Base-by-base conservation (phyloP, 2,888 invertebrate genomes). In the Holacanthella duospinosa region DNA sequence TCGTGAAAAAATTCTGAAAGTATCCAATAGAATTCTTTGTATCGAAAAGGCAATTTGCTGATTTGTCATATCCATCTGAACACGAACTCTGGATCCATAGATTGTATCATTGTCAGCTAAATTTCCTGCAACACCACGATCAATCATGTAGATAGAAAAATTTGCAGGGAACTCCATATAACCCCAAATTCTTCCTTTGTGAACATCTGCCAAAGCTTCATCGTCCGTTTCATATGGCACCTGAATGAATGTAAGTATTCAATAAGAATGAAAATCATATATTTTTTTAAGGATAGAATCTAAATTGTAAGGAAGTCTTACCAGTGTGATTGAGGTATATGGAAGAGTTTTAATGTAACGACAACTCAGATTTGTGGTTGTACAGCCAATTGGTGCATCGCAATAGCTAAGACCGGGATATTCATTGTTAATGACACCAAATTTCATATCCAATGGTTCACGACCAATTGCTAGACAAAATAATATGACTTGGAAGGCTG, bases 41-140 rank as follows among this genome's bases (percentile, higher is more conserved):
- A 94, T 80, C 82, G 92, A 89, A 74, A 93, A 83, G 0, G 91
- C 89, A 73, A 95, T 92, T 80, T 94, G 93, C 77, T 95, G 93
- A 84, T 93, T 94, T 72, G 92, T 90, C 88, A 93, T 90, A 77
- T 93, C 93, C 64, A 93, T 83, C 88, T 90, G 89, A 60, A 93
- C 89, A 75, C 89, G 83, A 65, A 93, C 85, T 76, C 91, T 91
- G 56, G 91, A 92, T 68, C 88, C 88, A 69, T 88, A 86, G 61
- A 93, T 82, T 0, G 90, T 91, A 73, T 92, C 91, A 66, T 89
- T 87, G 75, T 92, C 91, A 0, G 89, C 85, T 27, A 89, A 87
- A 74, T 86, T 86, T 53, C 88, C 89, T 68, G 90, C 78, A 29
- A 86, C 85, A 78, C 90, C 84, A 70, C 92, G 81, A 1, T 90